Evolutionary conservation across 30 jellyfish, hydroid and myxozoan genomes (phyloP), one percentile per base, ranked within the genome.

Genomic region (Aurelia sp.): DNA sequence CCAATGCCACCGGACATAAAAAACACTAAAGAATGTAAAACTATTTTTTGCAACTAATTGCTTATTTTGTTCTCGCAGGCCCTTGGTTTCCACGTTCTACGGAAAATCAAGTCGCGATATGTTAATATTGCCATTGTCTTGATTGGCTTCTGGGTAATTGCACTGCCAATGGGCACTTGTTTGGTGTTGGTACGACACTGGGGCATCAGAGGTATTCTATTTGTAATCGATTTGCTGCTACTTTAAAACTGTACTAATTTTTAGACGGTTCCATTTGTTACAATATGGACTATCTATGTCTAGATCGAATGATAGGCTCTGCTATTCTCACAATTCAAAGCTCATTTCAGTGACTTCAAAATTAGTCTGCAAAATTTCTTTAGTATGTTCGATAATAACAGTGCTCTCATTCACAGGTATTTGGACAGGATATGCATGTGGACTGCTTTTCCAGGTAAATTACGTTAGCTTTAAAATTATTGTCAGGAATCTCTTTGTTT

Each of bases 401-500:
- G 9, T 13, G 9, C 55, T 44, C 65, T 47, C 35, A 0, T 44
- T 41, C 62, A n/a, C 51, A 84, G 93, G 93, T 57, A 64, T 84
- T 47, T 84, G 93, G 93, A 65, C 87, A 33, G 93, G 93, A 13
- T 84, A 84, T 66, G 21, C 57, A 13, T 22, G 48, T n/a, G 93
- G 93, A 21, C 67, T 71, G 48, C 68, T 84, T 1, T 27, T 71
- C 22, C 93, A 84, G 93, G 93, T 84, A 84, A 69, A 12, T 33
- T 15, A 12, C 4, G 0, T 35, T 21, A 4, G 7, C 15, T 4
- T 44, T 44, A 44, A 13, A 13, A 1, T 44, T 16, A 44, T 44
- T 44, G 17, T 2, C 55, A 44, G 15, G 55, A 44, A 0, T 1
- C 33, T 27, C 33, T 2, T 27, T 1, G 33, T 27, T 1, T 27